Conservation (phyloP, 2,888 invertebrate genomes). For the Tenthredo amoena region DNA sequence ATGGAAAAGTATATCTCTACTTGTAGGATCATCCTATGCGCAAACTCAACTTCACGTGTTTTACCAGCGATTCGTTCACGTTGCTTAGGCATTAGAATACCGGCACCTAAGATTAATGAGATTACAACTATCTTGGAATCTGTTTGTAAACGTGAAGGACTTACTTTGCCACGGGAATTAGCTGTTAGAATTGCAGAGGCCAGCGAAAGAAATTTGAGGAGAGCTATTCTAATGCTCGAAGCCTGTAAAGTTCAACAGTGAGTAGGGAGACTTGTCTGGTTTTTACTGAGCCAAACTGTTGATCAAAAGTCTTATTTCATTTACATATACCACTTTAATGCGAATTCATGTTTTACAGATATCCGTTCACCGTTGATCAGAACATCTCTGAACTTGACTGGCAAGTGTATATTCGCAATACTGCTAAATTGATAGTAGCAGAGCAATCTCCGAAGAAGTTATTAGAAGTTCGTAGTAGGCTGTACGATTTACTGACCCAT, state of each 20-base stretch:
- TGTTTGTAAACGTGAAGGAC: slow-evolving; percentile 90
- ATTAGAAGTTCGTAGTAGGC: slow-evolving; percentile 89
- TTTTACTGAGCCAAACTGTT: not conserved
- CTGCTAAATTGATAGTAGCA: slow-evolving; percentile 90
- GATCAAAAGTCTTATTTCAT: not conserved
- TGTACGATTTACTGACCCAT: slow-evolving; percentile 96
- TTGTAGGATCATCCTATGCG: slow-evolving; percentile 95
- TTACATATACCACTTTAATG: slow-evolving; percentile 38
- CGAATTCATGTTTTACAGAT: slow-evolving; percentile 77
- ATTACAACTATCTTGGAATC: slow-evolving; percentile 83
- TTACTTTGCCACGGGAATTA: slow-evolving; percentile 88
- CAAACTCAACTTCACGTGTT: slow-evolving; percentile 96
- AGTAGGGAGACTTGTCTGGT: slow-evolving; percentile 62
- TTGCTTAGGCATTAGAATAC: slow-evolving; percentile 94
- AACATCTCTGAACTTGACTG: slow-evolving; percentile 94
- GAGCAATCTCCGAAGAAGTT: slow-evolving; percentile 94
- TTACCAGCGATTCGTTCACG: slow-evolving; percentile 98
- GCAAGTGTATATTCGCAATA: slow-evolving; percentile 92
- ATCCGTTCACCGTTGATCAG: slow-evolving; percentile 90
- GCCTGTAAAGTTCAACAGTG: slow-evolving; percentile 94
- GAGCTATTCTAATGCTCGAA: slow-evolving; percentile 96
- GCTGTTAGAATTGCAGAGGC: slow-evolving; percentile 88
- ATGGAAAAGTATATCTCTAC: slow-evolving; percentile 99
- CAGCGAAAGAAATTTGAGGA: slow-evolving; percentile 92
- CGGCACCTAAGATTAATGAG: slow-evolving; percentile 91